Evolutionary conservation across 2,113 vertebrate species (phyloP).

Genomic region (Raja brachyura): DNA sequence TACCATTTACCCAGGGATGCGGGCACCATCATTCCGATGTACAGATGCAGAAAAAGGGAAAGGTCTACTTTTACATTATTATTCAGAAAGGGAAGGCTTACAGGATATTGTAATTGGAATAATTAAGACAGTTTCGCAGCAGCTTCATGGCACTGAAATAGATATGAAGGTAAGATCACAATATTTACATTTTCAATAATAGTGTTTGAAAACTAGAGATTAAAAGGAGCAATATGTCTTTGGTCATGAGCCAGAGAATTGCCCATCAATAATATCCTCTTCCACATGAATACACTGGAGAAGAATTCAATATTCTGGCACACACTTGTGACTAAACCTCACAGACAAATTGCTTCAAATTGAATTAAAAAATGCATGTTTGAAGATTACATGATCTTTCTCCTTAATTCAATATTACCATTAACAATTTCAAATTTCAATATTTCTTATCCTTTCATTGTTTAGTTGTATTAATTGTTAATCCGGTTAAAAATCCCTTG

Average conservation of each 20-base stretch:
- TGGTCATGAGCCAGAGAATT: too few relatives aligned
- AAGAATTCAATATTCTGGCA: too few relatives aligned
- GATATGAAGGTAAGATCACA: slow-evolving; percentile 85
- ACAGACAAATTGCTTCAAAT: too few relatives aligned
- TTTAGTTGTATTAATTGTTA: not conserved
- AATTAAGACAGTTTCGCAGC: slow-evolving; percentile 95
- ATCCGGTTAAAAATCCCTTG: not conserved
- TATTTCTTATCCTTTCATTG: not conserved
- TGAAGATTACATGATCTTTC: not conserved
- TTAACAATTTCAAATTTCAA: not conserved
- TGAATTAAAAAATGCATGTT: not conserved
- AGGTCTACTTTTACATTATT: slow-evolving; percentile 94
- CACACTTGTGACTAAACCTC: too few relatives aligned
- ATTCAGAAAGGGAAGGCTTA: slow-evolving; percentile 93
- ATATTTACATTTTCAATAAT: not conserved
- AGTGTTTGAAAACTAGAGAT: not conserved
- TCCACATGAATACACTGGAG: too few relatives aligned
- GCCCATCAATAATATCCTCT: too few relatives aligned
- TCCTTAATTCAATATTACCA: not conserved
- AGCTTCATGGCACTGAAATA: slow-evolving; percentile 95
- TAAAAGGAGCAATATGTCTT: too few relatives aligned
- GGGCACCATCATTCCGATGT: slow-evolving; percentile 92
- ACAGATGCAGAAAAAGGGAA: slow-evolving; percentile 91
- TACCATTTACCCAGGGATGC: slow-evolving; percentile 97
- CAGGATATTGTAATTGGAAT: slow-evolving; percentile 98